phyloP scores from a whole-genome alignment of 2,888 invertebrate genomes.

The Rhabditoides inermis region DNA sequence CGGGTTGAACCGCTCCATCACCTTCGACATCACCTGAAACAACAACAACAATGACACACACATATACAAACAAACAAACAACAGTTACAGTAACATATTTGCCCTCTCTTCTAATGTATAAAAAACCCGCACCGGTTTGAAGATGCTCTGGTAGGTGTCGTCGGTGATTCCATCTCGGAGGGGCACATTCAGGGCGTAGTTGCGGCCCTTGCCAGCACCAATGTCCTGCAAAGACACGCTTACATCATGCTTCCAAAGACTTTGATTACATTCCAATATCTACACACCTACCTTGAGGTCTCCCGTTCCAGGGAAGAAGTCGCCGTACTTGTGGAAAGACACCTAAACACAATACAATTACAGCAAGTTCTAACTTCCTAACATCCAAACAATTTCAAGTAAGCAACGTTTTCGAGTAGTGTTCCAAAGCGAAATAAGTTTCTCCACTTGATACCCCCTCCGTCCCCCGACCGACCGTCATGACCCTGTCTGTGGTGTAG shows the following conservation, averaged over 20 bases:
- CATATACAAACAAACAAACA: neutral
- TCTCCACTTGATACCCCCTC: no score
- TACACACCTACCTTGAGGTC: conserved; percentile 56
- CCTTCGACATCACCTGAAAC: conserved; percentile 55
- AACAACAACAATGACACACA: conserved; percentile 2
- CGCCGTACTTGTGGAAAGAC: conserved; percentile 97
- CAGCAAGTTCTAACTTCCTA: no score
- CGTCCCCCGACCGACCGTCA: no score
- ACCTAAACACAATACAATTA: no score
- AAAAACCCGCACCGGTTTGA: conserved; percentile 63
- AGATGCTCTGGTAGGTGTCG: conserved; percentile 86
- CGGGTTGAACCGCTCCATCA: conserved; percentile 98
- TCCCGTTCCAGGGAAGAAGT: conserved; percentile 97
- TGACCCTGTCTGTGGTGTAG: conserved; percentile 95
- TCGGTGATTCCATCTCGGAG: conserved; percentile 97
- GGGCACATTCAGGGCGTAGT: conserved; percentile 97
- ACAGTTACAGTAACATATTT: neutral
- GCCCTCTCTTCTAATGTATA: neutral
- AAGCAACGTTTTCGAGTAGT: no score
- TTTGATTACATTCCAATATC: neutral
- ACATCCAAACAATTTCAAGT: no score
- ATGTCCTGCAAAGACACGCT: conserved; percentile 56
- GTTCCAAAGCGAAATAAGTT: no score
- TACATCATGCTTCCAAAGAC: no score
- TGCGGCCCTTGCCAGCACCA: conserved; percentile 74